phyloP scores from a whole-genome alignment of 2,888 invertebrate genomes.

The Leptopilina drosophilae region DNA sequence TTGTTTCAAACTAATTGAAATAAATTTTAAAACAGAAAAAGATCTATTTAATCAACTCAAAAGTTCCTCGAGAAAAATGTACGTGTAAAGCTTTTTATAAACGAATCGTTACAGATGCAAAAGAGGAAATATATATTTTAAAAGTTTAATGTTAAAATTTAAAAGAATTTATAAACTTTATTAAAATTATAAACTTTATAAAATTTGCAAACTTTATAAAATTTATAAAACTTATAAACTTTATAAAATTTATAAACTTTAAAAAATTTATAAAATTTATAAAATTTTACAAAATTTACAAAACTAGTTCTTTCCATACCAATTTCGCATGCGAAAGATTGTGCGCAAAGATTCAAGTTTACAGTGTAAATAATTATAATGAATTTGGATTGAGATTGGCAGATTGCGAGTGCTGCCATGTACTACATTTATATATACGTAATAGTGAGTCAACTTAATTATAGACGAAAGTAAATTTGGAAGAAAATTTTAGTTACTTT shows the following conservation, averaged over 20 bases:
- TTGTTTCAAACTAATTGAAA: not conserved
- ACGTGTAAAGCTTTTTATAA: not conserved
- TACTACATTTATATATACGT: not conserved
- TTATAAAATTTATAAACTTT: too few relatives aligned
- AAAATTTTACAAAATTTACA: too few relatives aligned
- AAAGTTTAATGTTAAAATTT: not conserved
- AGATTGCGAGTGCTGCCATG: conserved; percentile 7
- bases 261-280: too few relatives aligned
- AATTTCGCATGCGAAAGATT: not conserved
- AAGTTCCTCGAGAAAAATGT: not conserved
- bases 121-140: not conserved
- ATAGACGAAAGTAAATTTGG: conserved; percentile 26
- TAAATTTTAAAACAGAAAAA: not conserved
- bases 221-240: too few relatives aligned
- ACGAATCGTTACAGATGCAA: not conserved
- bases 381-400: not conserved
- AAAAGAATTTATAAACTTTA: not conserved
- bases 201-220: too few relatives aligned
- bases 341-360: not conserved
- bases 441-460: conserved; percentile 15
- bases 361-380: not conserved
- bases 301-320: not conserved
- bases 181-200: too few relatives aligned
- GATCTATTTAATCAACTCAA: conserved; percentile 10
- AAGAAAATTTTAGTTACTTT: conserved; percentile 8